Evolutionary conservation across 2,113 vertebrate genomes (phyloP), one percentile per base, ranked within the genome.

Genomic region (Oreamnos americanus): DNA sequence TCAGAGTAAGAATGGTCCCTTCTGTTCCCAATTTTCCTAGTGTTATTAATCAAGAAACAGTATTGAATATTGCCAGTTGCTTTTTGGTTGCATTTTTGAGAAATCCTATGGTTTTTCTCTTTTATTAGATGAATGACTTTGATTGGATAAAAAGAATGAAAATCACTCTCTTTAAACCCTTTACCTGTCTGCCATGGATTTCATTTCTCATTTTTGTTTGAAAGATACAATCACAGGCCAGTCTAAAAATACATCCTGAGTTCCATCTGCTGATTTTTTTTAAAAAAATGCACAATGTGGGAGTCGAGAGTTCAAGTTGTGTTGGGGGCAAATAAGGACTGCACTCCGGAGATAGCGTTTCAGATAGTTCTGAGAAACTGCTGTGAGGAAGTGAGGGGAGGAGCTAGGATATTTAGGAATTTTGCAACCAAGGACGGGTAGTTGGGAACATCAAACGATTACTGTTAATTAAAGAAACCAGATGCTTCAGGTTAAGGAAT

Each of bases 291-390:
- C 71, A 26, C 71, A 43, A 4, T 76, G 23, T 26, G 71, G 39
- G 71, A 76, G 5, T 26, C 14, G 71, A 39, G 11, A 76, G 71
- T 43, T 76, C 43, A 39, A 26, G 71, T 76, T 76, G 21, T 76
- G 43, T 3, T 76, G 25, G 39, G 36, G 71, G 23, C 71, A 15
- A 76, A 43, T 76, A 13, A 43, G 36, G 39, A 26, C 36, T 14
- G 39, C 23, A 76, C 6, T 23, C 71, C 0, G 1, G 12, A 43
- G 23, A 14, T 0, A 43, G 36, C 4, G 1, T 76, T 26, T 76
- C 71, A 43, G 71, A 76, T 26, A 26, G 23, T 43, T 76, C 23
- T 43, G 71, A 76, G 39, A 76, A 76, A 43, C 39, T 76, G 11
- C 71, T 26, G 71, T 43, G 23, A 43, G 39, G 36, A 76, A 26